Percentiles rank a stretch among this genome's conserved stretches.
Evolutionary conservation across 2,888 invertebrate genomes (phyloP).

Genomic region (Lycophotia porphyrea): DNA sequence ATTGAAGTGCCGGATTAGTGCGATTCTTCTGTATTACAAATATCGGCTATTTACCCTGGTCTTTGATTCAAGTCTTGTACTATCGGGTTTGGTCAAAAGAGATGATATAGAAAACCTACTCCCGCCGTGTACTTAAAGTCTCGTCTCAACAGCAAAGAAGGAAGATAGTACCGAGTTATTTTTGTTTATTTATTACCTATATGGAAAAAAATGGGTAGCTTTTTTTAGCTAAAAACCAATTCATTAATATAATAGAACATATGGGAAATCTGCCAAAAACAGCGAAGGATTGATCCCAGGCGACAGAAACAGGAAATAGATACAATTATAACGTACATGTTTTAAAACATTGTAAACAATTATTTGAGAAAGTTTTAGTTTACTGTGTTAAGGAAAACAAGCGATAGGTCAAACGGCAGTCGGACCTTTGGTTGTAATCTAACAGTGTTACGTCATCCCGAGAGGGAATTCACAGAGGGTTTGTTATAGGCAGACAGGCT

Average conservation of each 20-base stretch:
- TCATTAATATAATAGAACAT: background rate
- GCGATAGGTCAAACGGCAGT: slow-evolving; percentile 28
- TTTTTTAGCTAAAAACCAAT: background rate
- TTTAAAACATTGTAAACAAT: slow-evolving; percentile 16
- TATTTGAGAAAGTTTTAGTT: slow-evolving; percentile 27
- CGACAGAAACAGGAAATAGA: background rate
- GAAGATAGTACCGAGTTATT: background rate
- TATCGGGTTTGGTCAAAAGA: background rate
- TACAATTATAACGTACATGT: slow-evolving; percentile 13
- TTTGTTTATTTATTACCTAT: background rate
- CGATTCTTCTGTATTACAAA: background rate
- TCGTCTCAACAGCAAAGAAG: background rate
- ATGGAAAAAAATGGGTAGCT: background rate
- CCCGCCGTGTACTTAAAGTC: background rate
- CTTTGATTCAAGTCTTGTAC: background rate
- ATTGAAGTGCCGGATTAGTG: no score
- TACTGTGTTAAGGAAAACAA: slow-evolving; percentile 39
- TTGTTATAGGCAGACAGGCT: slow-evolving; percentile 36
- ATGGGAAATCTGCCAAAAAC: background rate
- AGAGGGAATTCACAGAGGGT: slow-evolving; percentile 40
- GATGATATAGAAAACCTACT: background rate
- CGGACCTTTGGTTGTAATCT: slow-evolving; percentile 37
- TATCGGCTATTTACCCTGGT: background rate
- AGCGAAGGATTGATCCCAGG: slow-evolving; percentile 3
- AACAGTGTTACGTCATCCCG: slow-evolving; percentile 31